These are phyloP conservation scores for Cephus pygmeus DNA, from an alignment of 2,888 invertebrate genomes.

Conservation along the genomic window DNA sequence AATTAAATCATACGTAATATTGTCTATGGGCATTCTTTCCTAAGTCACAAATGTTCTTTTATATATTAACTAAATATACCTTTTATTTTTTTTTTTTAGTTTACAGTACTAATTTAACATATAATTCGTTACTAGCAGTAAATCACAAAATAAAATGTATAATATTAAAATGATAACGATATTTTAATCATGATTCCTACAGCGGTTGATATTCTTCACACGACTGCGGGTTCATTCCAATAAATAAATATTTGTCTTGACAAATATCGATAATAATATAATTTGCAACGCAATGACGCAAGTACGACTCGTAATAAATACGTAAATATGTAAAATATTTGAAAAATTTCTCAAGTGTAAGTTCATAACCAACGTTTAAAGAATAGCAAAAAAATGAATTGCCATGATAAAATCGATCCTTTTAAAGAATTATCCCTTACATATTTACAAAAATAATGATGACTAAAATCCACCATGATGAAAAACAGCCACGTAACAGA, in stretches of 20 bases:
- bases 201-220: no score
- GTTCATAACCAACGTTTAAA: neutral
- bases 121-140: neutral
- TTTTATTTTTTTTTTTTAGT: neutral
- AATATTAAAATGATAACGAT: neutral
- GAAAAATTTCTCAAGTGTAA: neutral
- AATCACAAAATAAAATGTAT: neutral
- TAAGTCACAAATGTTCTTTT: neutral
- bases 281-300: neutral
- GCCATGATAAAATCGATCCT: neutral
- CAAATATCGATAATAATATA: no score
- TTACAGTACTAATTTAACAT: neutral
- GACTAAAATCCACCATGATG: neutral
- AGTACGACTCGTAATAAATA: neutral
- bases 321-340: neutral
- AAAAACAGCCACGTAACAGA: neutral
- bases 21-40: neutral
- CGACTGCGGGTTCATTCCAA: neutral
- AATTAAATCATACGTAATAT: neutral
- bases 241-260: neutral
- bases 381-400: neutral
- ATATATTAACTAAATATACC: neutral
- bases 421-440: neutral
- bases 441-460: neutral
- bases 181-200: neutral